Percentiles rank a stretch among this genome's conserved stretches.
phyloP scores from a whole-genome alignment of 2,888 invertebrate species.

The Sarcophaga rosellei region DNA sequence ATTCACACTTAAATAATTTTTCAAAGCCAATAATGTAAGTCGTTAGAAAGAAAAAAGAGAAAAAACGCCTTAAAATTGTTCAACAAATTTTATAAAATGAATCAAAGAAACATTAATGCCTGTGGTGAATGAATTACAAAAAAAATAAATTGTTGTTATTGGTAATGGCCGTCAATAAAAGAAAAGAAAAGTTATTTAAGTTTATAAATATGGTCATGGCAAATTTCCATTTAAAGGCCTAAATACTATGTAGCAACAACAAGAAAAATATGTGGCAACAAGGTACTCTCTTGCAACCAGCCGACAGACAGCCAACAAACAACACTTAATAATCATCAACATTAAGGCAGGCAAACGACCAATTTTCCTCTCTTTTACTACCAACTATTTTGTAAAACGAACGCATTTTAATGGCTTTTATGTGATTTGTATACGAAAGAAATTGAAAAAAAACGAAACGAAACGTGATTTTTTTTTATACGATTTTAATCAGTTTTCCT shows the following conservation, averaged over 20 bases:
- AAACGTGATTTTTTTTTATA: constrained; percentile 29
- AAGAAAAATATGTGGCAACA: background rate
- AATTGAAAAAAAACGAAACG: background rate
- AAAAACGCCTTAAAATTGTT: constrained; percentile 26
- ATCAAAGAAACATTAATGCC: constrained; percentile 58
- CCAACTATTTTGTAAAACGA: constrained; percentile 51
- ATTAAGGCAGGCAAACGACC: background rate
- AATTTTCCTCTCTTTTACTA: constrained; percentile 21
- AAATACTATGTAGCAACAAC: background rate
- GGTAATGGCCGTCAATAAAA: background rate
- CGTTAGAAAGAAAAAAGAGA: background rate
- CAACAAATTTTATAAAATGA: constrained; percentile 39
- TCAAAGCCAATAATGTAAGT: background rate
- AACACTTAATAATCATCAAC: constrained; percentile 1
- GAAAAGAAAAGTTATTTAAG: constrained; percentile 7
- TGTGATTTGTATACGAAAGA: constrained; percentile 64
- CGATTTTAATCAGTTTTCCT: constrained; percentile 53
- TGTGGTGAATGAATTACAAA: constrained; percentile 35
- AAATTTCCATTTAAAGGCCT: constrained; percentile 60
- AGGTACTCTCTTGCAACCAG: constrained; percentile 24
- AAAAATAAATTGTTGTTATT: constrained; percentile 17
- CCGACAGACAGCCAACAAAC: constrained; percentile 2
- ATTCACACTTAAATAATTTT: constrained; percentile 34
- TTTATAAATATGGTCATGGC: constrained; percentile 33
- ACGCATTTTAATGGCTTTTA: constrained; percentile 67